Evolutionary conservation across 2,797 vertebrate genomes (phyloP), one percentile per base, ranked within the genome.

Genomic region (Microcaecilia unicolor): DNA sequence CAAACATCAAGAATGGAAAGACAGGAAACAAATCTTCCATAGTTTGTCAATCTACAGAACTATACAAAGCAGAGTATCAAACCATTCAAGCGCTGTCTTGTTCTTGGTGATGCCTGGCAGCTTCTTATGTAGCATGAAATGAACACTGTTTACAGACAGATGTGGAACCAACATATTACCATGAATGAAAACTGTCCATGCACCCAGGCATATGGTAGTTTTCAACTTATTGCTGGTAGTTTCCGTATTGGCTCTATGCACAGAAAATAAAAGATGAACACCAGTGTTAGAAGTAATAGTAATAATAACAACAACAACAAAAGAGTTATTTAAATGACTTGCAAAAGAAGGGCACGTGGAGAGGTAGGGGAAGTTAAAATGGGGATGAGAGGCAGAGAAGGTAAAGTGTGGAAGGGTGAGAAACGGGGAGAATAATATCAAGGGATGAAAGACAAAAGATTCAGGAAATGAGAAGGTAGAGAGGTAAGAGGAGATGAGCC

Each of bases 231-330:
- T 93, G 91, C 81, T 93, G 91, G 81, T 93, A 96, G 66, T 93
- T 95, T 65, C 92, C 93, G 44, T 95, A 98, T 43, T 96, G 92
- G 73, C 90, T 88, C 94, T 97, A 41, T 28, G 35, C 61, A 54
- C 55, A 54, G 61, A 8, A 11, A 15, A 55, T 14, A 48, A 11
- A 14, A 2, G 27, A 10, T 6, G 56, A 13, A 37, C 0, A 16
- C 10, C 6, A 33, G 34, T 3, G 2, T 8, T 19, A 38, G 24
- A 20, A 6, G 14, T 32, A 5, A 19, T n/a, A n/a, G n/a, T n/a
- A n/a, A n/a, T n/a, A n/a, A n/a, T n/a, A n/a, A n/a, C n/a, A n/a
- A n/a, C n/a, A n/a, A n/a, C n/a, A n/a, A n/a, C n/a, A n/a, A n/a
- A n/a, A n/a, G n/a, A n/a, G n/a, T n/a, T n/a, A n/a, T n/a, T n/a